Conservation (phyloP, 2,888 invertebrate genomes). For the Craniophora ligustri region DNA sequence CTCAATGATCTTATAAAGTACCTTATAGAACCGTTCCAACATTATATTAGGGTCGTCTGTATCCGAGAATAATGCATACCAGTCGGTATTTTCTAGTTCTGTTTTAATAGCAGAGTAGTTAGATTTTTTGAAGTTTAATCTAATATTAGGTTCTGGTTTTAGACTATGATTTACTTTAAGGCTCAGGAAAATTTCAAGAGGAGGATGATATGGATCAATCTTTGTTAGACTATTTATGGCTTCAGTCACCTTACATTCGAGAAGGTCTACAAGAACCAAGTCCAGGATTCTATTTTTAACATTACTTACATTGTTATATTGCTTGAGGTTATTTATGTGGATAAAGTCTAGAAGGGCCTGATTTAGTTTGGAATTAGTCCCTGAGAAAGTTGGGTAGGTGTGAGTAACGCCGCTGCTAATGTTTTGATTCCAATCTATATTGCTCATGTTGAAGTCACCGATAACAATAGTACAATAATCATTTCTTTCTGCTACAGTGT, state of each 20-base stretch:
- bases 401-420: background rate
- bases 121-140: conserved; percentile 6
- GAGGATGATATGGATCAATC: too few relatives aligned
- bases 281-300: conserved; percentile 7
- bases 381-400: background rate
- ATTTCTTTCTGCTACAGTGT: conserved; percentile 1
- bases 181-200: background rate
- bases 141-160: conserved; percentile 2
- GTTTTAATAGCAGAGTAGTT: conserved; percentile 2
- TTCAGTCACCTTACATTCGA: conserved; percentile 1
- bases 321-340: too few relatives aligned
- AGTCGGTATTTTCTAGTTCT: conserved; percentile 1
- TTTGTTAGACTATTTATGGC: background rate
- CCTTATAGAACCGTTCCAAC: conserved; percentile 1
- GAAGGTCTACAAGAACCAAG: conserved; percentile 2
- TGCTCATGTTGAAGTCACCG: conserved; percentile 11
- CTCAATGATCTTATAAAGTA: background rate
- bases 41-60: too few relatives aligned
- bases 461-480: background rate
- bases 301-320: conserved; percentile 7
- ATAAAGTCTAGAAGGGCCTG: conserved; percentile 5
- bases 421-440: background rate
- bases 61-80: background rate
- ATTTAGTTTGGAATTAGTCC: background rate
- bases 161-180: background rate